These are phyloP conservation scores for Meles meles DNA, from an alignment of 2,113 vertebrate genomes.

Conservation along the genomic window DNA sequence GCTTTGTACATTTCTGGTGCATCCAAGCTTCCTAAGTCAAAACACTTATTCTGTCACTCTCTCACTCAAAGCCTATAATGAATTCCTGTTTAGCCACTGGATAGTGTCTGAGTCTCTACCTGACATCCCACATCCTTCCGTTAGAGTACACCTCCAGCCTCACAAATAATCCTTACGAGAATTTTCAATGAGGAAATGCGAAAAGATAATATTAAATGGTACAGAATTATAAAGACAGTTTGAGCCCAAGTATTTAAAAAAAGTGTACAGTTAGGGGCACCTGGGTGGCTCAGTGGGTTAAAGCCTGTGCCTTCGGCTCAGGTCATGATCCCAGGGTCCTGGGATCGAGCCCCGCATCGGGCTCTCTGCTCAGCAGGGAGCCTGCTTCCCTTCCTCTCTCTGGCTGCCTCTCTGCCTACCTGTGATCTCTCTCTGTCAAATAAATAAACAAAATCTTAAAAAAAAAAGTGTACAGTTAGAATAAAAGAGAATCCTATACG, in stretches of 20 bases:
- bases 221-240: slow-evolving; percentile 14
- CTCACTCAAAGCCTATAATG: not conserved
- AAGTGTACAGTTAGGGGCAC: not conserved
- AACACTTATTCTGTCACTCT: not conserved
- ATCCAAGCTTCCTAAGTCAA: not conserved
- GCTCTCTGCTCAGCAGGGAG: too few species aligned
- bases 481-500: not conserved
- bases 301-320: too few species aligned
- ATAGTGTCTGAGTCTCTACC: not conserved
- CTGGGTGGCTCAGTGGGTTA: too few species aligned
- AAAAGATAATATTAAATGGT: not conserved
- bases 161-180: not conserved
- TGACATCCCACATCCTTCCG: not conserved
- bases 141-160: not conserved
- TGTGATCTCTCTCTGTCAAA: too few species aligned
- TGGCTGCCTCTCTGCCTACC: too few species aligned
- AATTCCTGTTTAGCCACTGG: not conserved
- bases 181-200: not conserved
- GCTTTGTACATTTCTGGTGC: not conserved
- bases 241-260: not conserved
- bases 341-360: too few species aligned
- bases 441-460: too few species aligned
- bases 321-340: too few species aligned
- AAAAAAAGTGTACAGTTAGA: not conserved
- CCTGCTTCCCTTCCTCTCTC: too few species aligned